Conservation (phyloP, 2,113 vertebrate species). For the Spilogale gracilis region DNA sequence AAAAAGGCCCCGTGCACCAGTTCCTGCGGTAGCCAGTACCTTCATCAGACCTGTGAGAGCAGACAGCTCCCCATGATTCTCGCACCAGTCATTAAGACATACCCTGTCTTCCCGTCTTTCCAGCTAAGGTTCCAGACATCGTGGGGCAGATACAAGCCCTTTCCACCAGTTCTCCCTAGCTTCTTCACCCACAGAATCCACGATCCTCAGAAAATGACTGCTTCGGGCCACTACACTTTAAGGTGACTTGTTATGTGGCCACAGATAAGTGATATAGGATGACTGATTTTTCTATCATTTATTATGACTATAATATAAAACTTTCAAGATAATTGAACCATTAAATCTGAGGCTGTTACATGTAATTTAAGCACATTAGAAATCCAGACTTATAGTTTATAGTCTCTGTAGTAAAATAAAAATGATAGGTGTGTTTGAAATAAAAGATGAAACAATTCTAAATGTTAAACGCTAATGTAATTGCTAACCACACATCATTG, state of each 20-base stretch:
- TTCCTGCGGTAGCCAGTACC: neutral
- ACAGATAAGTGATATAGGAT: neutral
- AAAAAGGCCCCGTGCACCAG: neutral
- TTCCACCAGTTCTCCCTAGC: neutral
- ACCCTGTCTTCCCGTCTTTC: neutral
- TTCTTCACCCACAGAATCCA: neutral
- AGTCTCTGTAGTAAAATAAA: constrained; percentile 63
- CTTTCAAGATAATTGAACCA: constrained; percentile 46
- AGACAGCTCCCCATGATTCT: neutral
- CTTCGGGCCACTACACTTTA: neutral
- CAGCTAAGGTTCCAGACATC: neutral
- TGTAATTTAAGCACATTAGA: constrained; percentile 56
- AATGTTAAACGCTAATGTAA: constrained; percentile 32
- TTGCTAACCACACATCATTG: constrained; percentile 14
- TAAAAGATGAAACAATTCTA: constrained; percentile 45
- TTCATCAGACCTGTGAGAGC: neutral
- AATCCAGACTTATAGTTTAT: constrained; percentile 35
- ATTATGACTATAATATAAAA: constrained; percentile 34
- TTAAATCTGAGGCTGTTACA: constrained; percentile 47
- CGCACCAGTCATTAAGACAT: neutral
- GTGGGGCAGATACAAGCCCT: neutral
- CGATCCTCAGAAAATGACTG: neutral
- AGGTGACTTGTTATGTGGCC: neutral
- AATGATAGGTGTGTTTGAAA: constrained; percentile 59
- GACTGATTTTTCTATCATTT: neutral